These are phyloP conservation scores for Typhlichthys eigenmanni DNA, from an alignment of 2,797 vertebrate genomes.

Conservation along the genomic window DNA sequence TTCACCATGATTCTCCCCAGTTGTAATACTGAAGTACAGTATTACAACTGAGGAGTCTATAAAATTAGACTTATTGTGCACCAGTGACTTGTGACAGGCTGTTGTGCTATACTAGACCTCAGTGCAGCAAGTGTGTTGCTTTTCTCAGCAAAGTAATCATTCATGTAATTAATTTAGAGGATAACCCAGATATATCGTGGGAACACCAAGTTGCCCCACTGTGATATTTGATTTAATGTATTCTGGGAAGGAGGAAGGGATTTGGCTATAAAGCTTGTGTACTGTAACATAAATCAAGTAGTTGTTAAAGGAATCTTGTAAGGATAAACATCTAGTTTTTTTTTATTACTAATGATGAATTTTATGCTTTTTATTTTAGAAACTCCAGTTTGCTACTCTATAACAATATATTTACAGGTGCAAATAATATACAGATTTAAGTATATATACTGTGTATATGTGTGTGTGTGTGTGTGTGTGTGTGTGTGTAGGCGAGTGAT, in stretches of 20 bases:
- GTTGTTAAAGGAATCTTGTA: constrained; percentile 33
- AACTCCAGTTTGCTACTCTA: constrained; percentile 9
- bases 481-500: neutral
- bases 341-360: too few relatives aligned
- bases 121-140: constrained; percentile 61
- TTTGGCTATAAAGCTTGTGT: constrained; percentile 39
- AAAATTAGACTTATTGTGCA: constrained; percentile 63
- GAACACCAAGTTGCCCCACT: constrained; percentile 63
- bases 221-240: constrained; percentile 72
- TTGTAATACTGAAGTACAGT: constrained; percentile 45
- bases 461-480: too few relatives aligned
- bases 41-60: constrained; percentile 29
- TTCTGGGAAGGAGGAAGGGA: constrained; percentile 51
- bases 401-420: constrained; percentile 12
- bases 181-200: constrained; percentile 68
- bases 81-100: constrained; percentile 68
- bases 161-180: constrained; percentile 80
- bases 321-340: constrained; percentile 18
- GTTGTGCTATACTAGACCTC: constrained; percentile 65
- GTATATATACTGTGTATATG: neutral
- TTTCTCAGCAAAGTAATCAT: constrained; percentile 76
- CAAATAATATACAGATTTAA: neutral
- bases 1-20: constrained; percentile 55
- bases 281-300: constrained; percentile 54
- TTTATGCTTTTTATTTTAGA: too few relatives aligned